Conservation (phyloP, 1,140 invertebrate species). For the Listronotus oregonensis region DNA sequence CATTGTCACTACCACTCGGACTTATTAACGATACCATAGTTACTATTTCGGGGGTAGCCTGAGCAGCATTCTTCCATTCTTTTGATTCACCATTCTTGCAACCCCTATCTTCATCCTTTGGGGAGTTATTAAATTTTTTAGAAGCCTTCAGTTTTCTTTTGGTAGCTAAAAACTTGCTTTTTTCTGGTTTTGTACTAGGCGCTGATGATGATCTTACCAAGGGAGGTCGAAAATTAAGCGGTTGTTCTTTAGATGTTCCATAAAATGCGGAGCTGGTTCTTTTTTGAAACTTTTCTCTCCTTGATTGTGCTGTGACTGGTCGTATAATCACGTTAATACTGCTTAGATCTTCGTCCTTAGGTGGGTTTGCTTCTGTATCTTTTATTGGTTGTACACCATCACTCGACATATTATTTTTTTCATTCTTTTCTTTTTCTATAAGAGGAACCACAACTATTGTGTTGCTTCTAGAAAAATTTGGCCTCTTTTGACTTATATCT, state of each 20-base stretch:
- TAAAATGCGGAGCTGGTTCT: constrained; percentile 52
- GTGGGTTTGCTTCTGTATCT: neutral
- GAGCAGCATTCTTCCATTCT: constrained; percentile 29
- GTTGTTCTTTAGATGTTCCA: constrained; percentile 35
- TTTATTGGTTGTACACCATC: neutral
- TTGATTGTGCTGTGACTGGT: constrained; percentile 48
- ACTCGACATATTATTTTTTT: neutral
- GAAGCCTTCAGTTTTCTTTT: constrained; percentile 47
- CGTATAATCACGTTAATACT: constrained; percentile 41
- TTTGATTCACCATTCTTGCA: constrained; percentile 29
- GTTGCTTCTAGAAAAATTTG: constrained; percentile 24
- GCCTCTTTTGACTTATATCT: constrained; percentile 7
- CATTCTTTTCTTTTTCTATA: constrained; percentile 34
- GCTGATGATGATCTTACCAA: constrained; percentile 49
- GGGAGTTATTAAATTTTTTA: constrained; percentile 34
- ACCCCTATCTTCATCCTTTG: constrained; percentile 28
- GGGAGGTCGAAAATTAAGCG: constrained; percentile 40
- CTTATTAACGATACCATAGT: constrained; percentile 65
- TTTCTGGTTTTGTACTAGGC: constrained; percentile 43
- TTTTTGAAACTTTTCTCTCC: constrained; percentile 51
- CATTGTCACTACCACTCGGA: constrained; percentile 61
- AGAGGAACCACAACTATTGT: constrained; percentile 48
- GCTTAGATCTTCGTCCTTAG: constrained; percentile 12
- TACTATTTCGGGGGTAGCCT: constrained; percentile 54
- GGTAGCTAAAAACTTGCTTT: constrained; percentile 48